phyloP scores from a whole-genome alignment of 2,113 vertebrate genomes.

The Antennarius striatus region DNA sequence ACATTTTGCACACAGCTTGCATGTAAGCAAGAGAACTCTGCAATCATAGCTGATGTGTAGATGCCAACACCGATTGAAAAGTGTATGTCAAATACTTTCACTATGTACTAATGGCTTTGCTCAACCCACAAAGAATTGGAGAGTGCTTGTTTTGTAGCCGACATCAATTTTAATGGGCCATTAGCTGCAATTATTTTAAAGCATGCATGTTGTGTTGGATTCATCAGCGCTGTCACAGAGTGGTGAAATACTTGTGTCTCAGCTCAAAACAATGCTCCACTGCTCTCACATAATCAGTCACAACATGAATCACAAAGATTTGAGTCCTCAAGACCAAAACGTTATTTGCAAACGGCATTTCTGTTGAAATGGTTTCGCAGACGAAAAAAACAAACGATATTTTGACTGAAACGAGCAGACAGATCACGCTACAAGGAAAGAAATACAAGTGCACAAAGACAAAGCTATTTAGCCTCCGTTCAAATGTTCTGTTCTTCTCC shows the following conservation, averaged over 20 bases:
- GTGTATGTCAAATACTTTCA: background rate
- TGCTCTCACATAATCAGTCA: slow-evolving; percentile 4
- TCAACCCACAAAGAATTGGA: background rate
- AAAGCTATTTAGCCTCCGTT: too few species aligned
- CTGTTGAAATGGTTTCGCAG: background rate
- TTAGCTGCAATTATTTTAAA: slow-evolving; percentile 39
- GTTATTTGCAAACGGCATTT: too few species aligned
- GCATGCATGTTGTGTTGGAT: slow-evolving; percentile 10
- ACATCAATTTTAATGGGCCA: slow-evolving; percentile 29
- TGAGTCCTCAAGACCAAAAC: background rate
- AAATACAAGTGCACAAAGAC: background rate
- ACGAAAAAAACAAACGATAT: background rate
- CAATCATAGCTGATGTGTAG: background rate
- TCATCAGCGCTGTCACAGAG: slow-evolving; percentile 28
- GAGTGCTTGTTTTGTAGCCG: slow-evolving; percentile 1
- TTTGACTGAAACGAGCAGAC: too few species aligned
- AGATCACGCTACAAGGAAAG: too few species aligned
- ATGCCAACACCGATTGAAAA: slow-evolving; percentile 7
- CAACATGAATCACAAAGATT: background rate
- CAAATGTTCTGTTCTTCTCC: too few species aligned
- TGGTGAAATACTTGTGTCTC: slow-evolving; percentile 2
- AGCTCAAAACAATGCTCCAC: background rate
- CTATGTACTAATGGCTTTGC: slow-evolving; percentile 11
- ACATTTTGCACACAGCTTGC: background rate
- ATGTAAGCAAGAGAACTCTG: background rate